Percentiles rank a stretch among this genome's conserved stretches.
Conservation (phyloP, 2,888 invertebrate genomes). For the Meganola albula region DNA sequence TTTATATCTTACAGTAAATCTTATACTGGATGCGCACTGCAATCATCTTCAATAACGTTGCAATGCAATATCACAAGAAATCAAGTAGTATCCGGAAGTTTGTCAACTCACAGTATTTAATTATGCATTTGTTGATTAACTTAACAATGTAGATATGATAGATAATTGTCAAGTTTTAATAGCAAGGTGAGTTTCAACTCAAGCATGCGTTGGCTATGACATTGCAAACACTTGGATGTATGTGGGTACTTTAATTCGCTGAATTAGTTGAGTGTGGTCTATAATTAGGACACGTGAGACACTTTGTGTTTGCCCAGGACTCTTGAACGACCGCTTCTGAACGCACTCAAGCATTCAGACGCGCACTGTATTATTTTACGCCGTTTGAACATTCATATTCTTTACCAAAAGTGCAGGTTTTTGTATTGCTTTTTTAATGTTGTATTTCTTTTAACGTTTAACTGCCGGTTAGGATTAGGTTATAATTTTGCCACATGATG, state of each 20-base stretch:
- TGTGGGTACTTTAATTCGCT: slow-evolving; percentile 41
- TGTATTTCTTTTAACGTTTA: slow-evolving; percentile 23
- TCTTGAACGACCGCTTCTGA: slow-evolving; percentile 60
- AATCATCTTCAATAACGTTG: slow-evolving; percentile 19
- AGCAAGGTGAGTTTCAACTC: slow-evolving; percentile 42
- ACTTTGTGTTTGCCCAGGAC: slow-evolving; percentile 68
- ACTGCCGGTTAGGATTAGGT: slow-evolving; percentile 16
- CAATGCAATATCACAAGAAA: slow-evolving; percentile 27
- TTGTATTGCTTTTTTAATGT: slow-evolving; percentile 15
- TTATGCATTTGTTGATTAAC: slow-evolving; percentile 39
- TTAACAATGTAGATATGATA: slow-evolving; percentile 33
- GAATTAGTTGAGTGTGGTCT: slow-evolving; percentile 42
- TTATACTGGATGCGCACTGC: slow-evolving; percentile 9
- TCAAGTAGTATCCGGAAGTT: slow-evolving; percentile 31
- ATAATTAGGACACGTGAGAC: slow-evolving; percentile 62
- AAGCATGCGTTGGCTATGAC: slow-evolving; percentile 52
- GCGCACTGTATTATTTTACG: slow-evolving; percentile 50
- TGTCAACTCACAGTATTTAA: slow-evolving; percentile 40
- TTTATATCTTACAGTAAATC: slow-evolving; percentile 13
- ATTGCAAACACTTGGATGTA: slow-evolving; percentile 39
- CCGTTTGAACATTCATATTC: slow-evolving; percentile 39
- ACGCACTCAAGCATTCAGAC: slow-evolving; percentile 51
- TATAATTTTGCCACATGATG: slow-evolving; percentile 18
- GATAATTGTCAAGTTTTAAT: slow-evolving; percentile 52
- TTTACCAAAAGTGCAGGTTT: slow-evolving; percentile 28